phyloP scores from a whole-genome alignment of 1,140 invertebrate species.

The Tetranychus cinnabarinus region DNA sequence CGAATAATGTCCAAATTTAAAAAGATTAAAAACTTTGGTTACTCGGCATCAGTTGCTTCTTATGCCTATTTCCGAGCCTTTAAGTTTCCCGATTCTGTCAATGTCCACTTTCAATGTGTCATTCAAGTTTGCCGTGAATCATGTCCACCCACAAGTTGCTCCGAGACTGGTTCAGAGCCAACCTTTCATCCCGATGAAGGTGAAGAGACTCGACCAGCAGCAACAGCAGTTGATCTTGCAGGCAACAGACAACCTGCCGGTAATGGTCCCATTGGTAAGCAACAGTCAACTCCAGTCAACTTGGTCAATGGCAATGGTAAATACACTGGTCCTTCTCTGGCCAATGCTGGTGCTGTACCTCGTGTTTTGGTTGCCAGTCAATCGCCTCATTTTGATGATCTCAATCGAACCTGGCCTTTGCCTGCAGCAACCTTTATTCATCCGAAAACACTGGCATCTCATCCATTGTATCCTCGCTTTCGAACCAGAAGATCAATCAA shows the following conservation, averaged over 20 bases:
- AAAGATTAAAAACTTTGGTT: conserved; percentile 83
- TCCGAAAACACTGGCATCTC: neutral
- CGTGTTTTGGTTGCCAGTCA: neutral
- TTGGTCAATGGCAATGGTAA: neutral
- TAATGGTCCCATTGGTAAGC: neutral
- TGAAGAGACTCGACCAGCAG: neutral
- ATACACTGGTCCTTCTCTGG: neutral
- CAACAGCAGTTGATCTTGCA: neutral
- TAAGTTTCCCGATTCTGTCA: conserved; percentile 16
- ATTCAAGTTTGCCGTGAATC: conserved; percentile 16
- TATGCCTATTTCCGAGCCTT: conserved; percentile 58
- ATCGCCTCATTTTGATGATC: neutral
- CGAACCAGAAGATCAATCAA: neutral
- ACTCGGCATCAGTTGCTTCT: conserved; percentile 69
- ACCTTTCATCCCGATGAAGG: neutral
- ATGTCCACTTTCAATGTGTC: conserved; percentile 17
- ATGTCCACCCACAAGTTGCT: conserved; percentile 15
- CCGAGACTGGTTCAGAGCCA: conserved; percentile 6
- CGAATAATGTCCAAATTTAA: conserved; percentile 83
- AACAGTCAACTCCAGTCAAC: neutral
- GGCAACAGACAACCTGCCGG: neutral
- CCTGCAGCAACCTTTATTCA: neutral
- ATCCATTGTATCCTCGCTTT: neutral
- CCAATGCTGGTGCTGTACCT: neutral
- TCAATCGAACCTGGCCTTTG: neutral